Evolutionary conservation across 2,888 invertebrate genomes (phyloP).

Genomic region (Merodon equestris): DNA sequence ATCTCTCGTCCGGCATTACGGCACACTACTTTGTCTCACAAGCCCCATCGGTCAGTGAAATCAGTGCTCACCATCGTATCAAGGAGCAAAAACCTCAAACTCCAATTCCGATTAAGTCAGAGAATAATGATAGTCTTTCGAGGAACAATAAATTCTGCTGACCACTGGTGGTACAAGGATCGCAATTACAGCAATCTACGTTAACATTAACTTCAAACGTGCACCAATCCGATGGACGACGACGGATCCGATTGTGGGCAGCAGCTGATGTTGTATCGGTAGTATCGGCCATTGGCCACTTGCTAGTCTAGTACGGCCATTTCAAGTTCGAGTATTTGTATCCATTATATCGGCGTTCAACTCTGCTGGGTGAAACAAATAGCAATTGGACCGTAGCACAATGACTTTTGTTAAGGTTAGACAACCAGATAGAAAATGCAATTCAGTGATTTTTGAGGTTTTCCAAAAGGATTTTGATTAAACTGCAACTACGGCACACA

Average conservation of each 20-base stretch:
- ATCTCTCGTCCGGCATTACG: no score
- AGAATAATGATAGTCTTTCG: conserved; percentile 68
- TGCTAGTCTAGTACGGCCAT: conserved; percentile 13
- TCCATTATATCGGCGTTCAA: no score
- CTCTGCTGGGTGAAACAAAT: conserved; percentile 25
- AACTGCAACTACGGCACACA: conserved; percentile 51
- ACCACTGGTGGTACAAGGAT: conserved; percentile 66
- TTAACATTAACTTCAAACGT: conserved; percentile 69
- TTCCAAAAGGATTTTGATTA: conserved; percentile 66
- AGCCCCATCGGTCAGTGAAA: no score
- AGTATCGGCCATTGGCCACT: no score
- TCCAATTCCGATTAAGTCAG: conserved; percentile 68
- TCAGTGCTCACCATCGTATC: neutral
- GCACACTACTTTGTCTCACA: no score
- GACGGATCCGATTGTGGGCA: conserved; percentile 49
- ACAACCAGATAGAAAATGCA: conserved; percentile 64
- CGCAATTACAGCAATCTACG: conserved; percentile 68
- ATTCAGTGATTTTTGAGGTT: conserved; percentile 69
- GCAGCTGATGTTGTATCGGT: conserved; percentile 29
- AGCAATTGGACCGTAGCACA: conserved; percentile 61
- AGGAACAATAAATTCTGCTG: conserved; percentile 68
- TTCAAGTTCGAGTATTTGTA: conserved; percentile 26
- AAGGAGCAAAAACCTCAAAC: conserved; percentile 61
- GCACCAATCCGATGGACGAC: conserved; percentile 54
- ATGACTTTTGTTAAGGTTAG: conserved; percentile 64